These are phyloP conservation scores for Hydrolagus colliei DNA, from an alignment of 2,797 vertebrate species.

Conservation along the genomic window DNA sequence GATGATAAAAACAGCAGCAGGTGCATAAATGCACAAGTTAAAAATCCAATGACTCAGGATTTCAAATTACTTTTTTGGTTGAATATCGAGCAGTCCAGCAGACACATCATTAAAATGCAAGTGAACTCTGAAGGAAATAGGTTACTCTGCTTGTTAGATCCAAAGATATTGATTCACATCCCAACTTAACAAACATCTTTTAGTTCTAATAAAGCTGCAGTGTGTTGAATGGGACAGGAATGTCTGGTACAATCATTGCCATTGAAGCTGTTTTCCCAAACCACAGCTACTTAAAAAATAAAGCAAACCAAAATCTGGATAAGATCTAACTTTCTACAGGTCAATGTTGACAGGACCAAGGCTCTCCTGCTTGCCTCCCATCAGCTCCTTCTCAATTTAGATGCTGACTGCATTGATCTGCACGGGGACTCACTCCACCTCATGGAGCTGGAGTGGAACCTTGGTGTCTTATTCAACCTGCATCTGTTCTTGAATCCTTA, in stretches of 20 bases:
- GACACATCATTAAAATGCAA: background rate
- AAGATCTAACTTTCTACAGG: no score
- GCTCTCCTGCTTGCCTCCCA: no score
- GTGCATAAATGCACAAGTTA: background rate
- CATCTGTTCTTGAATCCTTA: no score
- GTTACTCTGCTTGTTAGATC: background rate
- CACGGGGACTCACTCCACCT: no score
- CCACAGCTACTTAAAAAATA: no score
- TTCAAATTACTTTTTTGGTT: background rate
- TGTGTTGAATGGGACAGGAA: background rate
- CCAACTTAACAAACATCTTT: background rate
- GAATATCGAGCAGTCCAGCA: background rate
- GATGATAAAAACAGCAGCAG: slow-evolving; percentile 26
- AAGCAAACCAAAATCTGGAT: no score
- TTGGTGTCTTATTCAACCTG: no score
- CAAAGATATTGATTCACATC: background rate
- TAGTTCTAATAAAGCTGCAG: background rate
- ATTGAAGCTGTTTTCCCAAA: slow-evolving; percentile 12
- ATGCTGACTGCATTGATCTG: no score
- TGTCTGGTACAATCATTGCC: background rate
- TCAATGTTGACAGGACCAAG: no score
- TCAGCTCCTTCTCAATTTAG: no score
- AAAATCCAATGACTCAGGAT: background rate
- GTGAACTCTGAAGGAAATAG: slow-evolving; percentile 13
- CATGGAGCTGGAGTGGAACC: no score